A percentile compares a stretch with the other conserved stretches of the same genome.
phyloP scores from a whole-genome alignment of 2,888 invertebrate genomes.

The Himalopsyche kuldschensis region DNA sequence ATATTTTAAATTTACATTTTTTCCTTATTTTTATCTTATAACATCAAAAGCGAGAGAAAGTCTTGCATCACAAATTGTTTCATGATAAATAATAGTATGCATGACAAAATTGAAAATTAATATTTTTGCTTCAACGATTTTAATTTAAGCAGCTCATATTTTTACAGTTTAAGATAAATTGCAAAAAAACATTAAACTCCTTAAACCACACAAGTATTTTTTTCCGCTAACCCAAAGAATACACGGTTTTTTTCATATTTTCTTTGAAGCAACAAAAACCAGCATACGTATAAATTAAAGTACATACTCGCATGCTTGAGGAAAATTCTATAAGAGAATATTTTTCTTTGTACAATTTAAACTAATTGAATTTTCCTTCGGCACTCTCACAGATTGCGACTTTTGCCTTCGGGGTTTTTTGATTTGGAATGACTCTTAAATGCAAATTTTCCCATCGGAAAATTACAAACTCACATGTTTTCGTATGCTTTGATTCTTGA shows the following conservation, averaged over 20 bases:
- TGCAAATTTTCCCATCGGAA: neutral
- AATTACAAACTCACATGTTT: neutral
- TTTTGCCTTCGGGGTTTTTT: constrained; percentile 7
- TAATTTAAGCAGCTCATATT: neutral
- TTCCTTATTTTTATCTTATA: too few species aligned
- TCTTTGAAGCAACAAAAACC: constrained; percentile 3
- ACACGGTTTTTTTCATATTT: neutral
- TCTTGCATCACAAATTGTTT: neutral
- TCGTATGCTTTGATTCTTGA: neutral
- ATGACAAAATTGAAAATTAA: neutral
- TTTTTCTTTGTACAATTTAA: constrained; percentile 30
- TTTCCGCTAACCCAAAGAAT: neutral
- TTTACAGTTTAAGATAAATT: neutral
- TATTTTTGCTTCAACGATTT: constrained; percentile 8
- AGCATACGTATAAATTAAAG: constrained; percentile 5
- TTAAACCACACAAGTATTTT: neutral
- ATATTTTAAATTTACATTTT: too few species aligned
- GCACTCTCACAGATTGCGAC: constrained; percentile 1
- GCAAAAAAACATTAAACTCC: neutral
- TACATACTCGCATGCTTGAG: constrained; percentile 10
- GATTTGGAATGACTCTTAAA: neutral
- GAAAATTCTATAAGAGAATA: constrained; percentile 16
- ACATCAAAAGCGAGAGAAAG: neutral
- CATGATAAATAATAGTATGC: neutral
- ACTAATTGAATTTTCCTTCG: constrained; percentile 25